Conservation (phyloP, 1,140 invertebrate genomes). For the Drosophila asahinai region DNA sequence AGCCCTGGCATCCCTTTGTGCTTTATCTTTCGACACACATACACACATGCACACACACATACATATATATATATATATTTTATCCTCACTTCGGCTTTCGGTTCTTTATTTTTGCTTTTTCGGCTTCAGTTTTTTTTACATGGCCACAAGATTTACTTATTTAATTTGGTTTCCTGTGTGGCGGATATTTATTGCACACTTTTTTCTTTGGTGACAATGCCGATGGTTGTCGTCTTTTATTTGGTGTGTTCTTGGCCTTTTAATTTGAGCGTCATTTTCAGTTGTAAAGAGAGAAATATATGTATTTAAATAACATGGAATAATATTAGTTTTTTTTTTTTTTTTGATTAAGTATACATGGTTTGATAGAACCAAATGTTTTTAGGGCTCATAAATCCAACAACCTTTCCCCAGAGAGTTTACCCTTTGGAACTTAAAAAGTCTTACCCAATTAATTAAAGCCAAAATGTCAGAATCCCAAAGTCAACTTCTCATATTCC, state of each 20-base stretch:
- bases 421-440: background rate
- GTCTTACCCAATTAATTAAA: slow-evolving; percentile 12
- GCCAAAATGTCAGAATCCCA: slow-evolving; percentile 14
- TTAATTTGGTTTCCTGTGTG: slow-evolving; percentile 56
- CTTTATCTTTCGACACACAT: slow-evolving; percentile 53
- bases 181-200: slow-evolving; percentile 38
- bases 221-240: slow-evolving; percentile 21
- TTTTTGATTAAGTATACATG: too few species aligned
- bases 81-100: slow-evolving; percentile 27
- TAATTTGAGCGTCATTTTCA: slow-evolving; percentile 44
- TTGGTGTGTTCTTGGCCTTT: slow-evolving; percentile 28
- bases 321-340: background rate
- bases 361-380: too few species aligned
- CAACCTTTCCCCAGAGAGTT: background rate
- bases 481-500: slow-evolving; percentile 3
- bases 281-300: slow-evolving; percentile 3
- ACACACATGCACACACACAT: slow-evolving; percentile 15
- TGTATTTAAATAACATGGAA: background rate
- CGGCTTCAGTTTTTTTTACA: slow-evolving; percentile 26
- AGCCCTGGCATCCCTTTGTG: slow-evolving; percentile 55
- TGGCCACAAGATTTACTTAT: slow-evolving; percentile 68
- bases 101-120: slow-evolving; percentile 41
- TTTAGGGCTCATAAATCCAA: too few species aligned
- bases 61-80: slow-evolving; percentile 20
- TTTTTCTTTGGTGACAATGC: slow-evolving; percentile 22